These are phyloP conservation scores for Unio delphinus DNA, from an alignment of 2,888 invertebrate genomes.

Conservation along the genomic window DNA sequence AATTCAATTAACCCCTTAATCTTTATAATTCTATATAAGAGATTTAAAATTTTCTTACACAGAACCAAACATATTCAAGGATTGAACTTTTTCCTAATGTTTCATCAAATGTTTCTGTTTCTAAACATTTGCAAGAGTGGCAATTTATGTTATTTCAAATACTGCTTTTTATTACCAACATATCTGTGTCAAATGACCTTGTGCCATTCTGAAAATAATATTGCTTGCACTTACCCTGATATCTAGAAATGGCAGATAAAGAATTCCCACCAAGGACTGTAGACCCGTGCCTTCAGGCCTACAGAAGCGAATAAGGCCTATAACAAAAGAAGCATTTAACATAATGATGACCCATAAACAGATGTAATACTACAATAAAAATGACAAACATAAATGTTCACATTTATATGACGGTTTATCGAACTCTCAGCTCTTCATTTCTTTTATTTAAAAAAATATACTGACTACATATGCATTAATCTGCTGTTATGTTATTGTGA, in stretches of 20 bases:
- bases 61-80: conserved; percentile 1
- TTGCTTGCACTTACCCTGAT: conserved; percentile 81
- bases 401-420: too few species aligned
- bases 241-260: conserved; percentile 90
- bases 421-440: too few species aligned
- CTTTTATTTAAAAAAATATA: too few species aligned
- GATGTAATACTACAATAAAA: background rate
- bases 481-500: too few species aligned
- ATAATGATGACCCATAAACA: background rate
- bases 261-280: conserved; percentile 71
- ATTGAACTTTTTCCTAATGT: background rate
- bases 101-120: background rate
- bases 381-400: too few species aligned
- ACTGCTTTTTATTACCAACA: too few species aligned
- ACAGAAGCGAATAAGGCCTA: conserved; percentile 75
- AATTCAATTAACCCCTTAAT: too few species aligned
- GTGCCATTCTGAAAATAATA: too few species aligned
- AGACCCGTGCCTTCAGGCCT: conserved; percentile 69
- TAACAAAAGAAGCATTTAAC: conserved; percentile 7
- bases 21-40: too few species aligned
- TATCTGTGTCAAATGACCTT: too few species aligned
- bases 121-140: background rate
- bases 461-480: too few species aligned
- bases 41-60: background rate
- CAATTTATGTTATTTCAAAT: too few species aligned